Percentiles rank a stretch among this genome's conserved stretches.
Evolutionary conservation across 2,113 vertebrate genomes (phyloP).

Genomic region (Sturnus vulgaris): DNA sequence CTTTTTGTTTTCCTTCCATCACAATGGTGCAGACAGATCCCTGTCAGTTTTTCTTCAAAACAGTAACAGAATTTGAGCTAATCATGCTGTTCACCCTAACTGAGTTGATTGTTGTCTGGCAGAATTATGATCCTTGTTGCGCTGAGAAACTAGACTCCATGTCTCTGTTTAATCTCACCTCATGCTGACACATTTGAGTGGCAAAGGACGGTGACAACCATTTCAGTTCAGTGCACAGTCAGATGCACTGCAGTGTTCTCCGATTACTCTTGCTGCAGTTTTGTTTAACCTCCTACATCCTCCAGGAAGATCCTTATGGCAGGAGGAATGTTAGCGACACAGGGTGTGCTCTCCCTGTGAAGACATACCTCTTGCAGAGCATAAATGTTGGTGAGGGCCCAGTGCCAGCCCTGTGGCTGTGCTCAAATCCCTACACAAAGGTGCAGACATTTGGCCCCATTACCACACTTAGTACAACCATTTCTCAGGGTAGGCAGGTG

Average conservation of each 20-base stretch:
- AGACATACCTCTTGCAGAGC: neutral
- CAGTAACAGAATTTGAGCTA: neutral
- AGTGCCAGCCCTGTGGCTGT: neutral
- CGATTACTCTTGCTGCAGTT: accelerated
- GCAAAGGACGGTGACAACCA: neutral
- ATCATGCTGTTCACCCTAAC: neutral
- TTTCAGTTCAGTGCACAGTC: neutral
- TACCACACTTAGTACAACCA: neutral
- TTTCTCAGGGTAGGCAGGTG: neutral
- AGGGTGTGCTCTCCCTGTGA: neutral
- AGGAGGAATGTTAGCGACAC: accelerated
- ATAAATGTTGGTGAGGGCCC: neutral
- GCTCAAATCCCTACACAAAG: neutral
- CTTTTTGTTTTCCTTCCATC: neutral
- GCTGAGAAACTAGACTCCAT: neutral
- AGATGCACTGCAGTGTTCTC: accelerated
- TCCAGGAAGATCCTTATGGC: neutral
- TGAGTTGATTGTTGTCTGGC: neutral
- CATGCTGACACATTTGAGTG: neutral
- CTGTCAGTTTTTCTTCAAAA: neutral
- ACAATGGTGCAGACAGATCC: neutral
- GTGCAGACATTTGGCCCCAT: neutral
- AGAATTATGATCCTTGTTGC: neutral
- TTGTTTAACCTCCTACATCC: neutral
- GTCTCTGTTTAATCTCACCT: neutral